Conservation (phyloP, 2,113 vertebrate species). For the Erinaceus europaeus region DNA sequence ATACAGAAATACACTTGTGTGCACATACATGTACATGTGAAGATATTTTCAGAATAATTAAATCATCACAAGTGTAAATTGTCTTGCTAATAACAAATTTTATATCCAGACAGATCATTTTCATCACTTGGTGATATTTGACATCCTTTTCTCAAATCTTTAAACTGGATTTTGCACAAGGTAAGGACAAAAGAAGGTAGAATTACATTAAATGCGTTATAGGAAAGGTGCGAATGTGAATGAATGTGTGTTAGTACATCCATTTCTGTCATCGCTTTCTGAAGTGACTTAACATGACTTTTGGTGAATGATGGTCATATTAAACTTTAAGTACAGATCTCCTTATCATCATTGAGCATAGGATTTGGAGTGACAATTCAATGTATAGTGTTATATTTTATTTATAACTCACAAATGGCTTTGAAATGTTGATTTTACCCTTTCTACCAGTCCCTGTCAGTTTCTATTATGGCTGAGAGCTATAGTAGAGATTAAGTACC, state of each 20-base stretch:
- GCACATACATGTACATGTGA: not conserved
- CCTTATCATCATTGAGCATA: slow-evolving; percentile 54
- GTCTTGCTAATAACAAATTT: not conserved
- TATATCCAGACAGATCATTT: not conserved
- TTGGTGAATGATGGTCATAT: slow-evolving; percentile 51
- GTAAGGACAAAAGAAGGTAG: not conserved
- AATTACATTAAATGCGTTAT: not conserved
- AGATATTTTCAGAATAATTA: not conserved
- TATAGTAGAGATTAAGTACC: slow-evolving; percentile 12
- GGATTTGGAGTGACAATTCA: slow-evolving; percentile 74
- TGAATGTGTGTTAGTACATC: not conserved
- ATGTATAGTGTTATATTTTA: slow-evolving; percentile 72
- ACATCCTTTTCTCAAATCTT: slow-evolving; percentile 18
- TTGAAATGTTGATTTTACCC: slow-evolving; percentile 68
- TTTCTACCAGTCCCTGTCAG: slow-evolving; percentile 36
- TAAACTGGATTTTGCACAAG: not conserved
- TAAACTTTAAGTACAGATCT: slow-evolving; percentile 58
- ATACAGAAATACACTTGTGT: not conserved
- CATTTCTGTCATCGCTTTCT: not conserved
- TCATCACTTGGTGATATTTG: not conserved
- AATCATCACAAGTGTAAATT: not conserved
- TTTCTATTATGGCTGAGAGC: slow-evolving; percentile 54
- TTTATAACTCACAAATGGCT: slow-evolving; percentile 79
- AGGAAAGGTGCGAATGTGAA: not conserved
- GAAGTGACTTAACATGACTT: slow-evolving; percentile 11